These are phyloP conservation scores for Sprattus sprattus DNA, from an alignment of 2,113 vertebrate species.

Conservation along the genomic window DNA sequence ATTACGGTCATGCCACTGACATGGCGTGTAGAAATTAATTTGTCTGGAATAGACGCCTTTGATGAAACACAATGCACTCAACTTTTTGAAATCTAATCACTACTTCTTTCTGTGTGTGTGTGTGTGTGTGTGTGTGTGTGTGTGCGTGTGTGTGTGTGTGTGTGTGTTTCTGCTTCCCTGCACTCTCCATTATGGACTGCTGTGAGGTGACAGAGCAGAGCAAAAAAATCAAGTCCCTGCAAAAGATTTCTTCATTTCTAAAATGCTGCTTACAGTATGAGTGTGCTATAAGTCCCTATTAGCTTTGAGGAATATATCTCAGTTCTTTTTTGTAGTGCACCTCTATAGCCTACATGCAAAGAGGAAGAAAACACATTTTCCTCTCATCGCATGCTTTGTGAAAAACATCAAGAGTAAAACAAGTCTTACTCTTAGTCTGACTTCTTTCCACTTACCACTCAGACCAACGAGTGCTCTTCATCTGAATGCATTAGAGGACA, in stretches of 20 bases:
- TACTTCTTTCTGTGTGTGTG: not conserved
- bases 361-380: not conserved
- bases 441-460: not conserved
- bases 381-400: not conserved
- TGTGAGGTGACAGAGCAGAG: constrained; percentile 14
- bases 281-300: not conserved
- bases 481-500: too few relatives aligned
- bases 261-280: not conserved
- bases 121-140: not conserved
- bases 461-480: not conserved
- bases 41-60: constrained; percentile 14
- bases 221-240: not conserved
- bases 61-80: constrained; percentile 13
- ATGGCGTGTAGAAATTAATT: constrained; percentile 14
- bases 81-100: constrained; percentile 2
- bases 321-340: not conserved
- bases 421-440: too few relatives aligned
- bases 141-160: constrained; percentile 1
- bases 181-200: not conserved
- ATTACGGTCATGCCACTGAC: constrained; percentile 8
- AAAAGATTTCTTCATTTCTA: not conserved
- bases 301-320: not conserved
- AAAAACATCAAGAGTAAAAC: not conserved
- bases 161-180: constrained; percentile 10
- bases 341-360: not conserved